Percentiles rank a stretch among this genome's conserved stretches.
Evolutionary conservation across 2,888 invertebrate genomes (phyloP).

Genomic region (Coenonympha glycerion): DNA sequence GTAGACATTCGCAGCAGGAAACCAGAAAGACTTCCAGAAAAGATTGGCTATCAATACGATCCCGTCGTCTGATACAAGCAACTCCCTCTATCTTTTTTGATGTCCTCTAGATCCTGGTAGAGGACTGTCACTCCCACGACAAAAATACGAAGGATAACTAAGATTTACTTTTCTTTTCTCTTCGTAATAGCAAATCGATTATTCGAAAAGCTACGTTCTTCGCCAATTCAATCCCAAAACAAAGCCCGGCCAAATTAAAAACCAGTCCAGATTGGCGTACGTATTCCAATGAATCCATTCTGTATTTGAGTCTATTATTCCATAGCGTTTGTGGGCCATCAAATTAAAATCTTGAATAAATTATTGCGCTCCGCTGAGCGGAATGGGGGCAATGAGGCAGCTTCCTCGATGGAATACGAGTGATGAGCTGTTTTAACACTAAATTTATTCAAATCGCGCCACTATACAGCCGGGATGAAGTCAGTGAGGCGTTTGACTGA

Average conservation of each 20-base stretch:
- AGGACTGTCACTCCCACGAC: too few relatives aligned
- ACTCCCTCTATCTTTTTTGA: too few relatives aligned
- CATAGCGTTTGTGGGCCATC: slow-evolving; percentile 32
- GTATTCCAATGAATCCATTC: slow-evolving; percentile 13
- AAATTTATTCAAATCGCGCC: slow-evolving; percentile 28
- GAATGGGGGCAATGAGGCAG: slow-evolving; percentile 30
- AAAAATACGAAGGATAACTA: too few relatives aligned
- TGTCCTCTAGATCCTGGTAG: too few relatives aligned
- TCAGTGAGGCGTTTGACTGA: slow-evolving; percentile 6
- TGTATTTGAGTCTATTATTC: slow-evolving; percentile 20
- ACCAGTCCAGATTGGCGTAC: slow-evolving; percentile 8
- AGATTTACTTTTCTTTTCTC: background rate
- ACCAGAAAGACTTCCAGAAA: too few relatives aligned
- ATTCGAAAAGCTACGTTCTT: background rate
- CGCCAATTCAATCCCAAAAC: slow-evolving; percentile 1
- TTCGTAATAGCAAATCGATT: background rate
- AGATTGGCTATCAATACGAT: too few relatives aligned
- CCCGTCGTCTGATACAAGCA: too few relatives aligned
- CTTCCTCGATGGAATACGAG: slow-evolving; percentile 24
- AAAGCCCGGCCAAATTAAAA: slow-evolving; percentile 9
- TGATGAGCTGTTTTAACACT: slow-evolving; percentile 30
- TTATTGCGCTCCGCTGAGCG: slow-evolving; percentile 45
- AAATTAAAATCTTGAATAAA: slow-evolving; percentile 58
- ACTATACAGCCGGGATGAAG: slow-evolving; percentile 11
- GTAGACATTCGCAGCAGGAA: too few relatives aligned